Evolutionary conservation across 92 coral and sea anemone species (phyloP).

Genomic region (Micromussa lordhowensis): DNA sequence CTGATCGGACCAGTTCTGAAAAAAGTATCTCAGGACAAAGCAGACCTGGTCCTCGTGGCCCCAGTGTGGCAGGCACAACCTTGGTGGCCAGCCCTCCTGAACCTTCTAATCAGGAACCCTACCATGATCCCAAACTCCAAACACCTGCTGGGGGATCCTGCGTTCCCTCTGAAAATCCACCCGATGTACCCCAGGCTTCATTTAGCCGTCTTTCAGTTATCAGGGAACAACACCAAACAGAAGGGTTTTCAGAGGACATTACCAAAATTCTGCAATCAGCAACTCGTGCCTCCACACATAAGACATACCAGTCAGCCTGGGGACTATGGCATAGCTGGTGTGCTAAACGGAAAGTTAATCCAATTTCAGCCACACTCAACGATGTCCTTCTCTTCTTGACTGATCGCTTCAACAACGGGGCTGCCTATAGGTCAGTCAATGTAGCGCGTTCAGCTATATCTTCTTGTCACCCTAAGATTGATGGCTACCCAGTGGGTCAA

Average conservation of each 20-base stretch:
- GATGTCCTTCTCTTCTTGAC: background rate
- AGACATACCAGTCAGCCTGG: slow-evolving; percentile 61
- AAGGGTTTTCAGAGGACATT: slow-evolving; percentile 50
- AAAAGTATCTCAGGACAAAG: slow-evolving; percentile 31
- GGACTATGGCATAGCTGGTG: slow-evolving; percentile 59
- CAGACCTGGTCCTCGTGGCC: too few relatives aligned
- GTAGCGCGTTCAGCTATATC: background rate
- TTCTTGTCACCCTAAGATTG: background rate
- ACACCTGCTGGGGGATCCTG: too few relatives aligned
- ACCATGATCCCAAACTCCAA: slow-evolving; percentile 1
- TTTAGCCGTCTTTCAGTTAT: slow-evolving; percentile 44
- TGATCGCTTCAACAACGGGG: background rate
- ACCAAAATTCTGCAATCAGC: too few relatives aligned
- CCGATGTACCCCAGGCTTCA: slow-evolving; percentile 57
- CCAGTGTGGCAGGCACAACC: too few relatives aligned
- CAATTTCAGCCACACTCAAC: background rate
- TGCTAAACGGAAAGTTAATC: too few relatives aligned
- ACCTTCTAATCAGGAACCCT: slow-evolving; percentile 25
- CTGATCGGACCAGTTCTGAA: slow-evolving; percentile 41
- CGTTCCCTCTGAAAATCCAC: slow-evolving; percentile 28
- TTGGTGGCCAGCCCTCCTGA: slow-evolving; percentile 47
- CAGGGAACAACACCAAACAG: slow-evolving; percentile 54
- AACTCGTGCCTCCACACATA: slow-evolving; percentile 71
- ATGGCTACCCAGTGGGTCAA: background rate
- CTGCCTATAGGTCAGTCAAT: slow-evolving; percentile 13